Base-by-base conservation (phyloP, 2,113 vertebrate genomes). In the Oreochromis spilurus region DNA sequence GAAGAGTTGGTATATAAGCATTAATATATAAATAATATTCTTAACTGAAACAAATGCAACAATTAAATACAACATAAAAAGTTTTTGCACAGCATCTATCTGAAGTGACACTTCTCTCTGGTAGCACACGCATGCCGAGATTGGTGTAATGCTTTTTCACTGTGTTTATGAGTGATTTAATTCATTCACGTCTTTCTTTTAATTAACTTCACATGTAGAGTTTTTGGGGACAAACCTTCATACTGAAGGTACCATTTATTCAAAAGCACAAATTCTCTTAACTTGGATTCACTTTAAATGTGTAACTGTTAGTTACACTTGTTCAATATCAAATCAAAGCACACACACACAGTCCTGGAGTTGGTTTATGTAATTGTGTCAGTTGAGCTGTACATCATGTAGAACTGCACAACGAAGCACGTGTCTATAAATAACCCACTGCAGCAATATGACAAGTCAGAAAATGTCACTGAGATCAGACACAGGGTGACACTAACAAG, bases 371-470 rank as follows among this genome's bases (percentile, higher is more conserved):
- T 81, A 82, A 89, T 82, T 82, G 67, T 85, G 78, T 85, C 75
- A 83, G 45, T 12, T 4, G 60, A 62, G 57, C 10, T 40, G 21
- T 34, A 78, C 24, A 9, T 83, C 60, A 65, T 38, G 60, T 43
- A 55, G 55, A 79, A 86, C 70, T 7, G 9, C 10, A 65, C 26
- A 75, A 54, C 12, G 2, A 79, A 70, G 82, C 31, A 72, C 9
- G 4, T 5, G 43, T 43, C 83, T 89, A 84, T 86, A 90, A 91
- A 88, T 89, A 87, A 60, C 88, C 62, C 17, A 17, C 72, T 58
- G 72, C 17, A 3, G 62, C 31, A 34, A 26, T 3, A 85, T 81
- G 79, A 82, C 88, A 84, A 26, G 34, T 80, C 21, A 31, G 78
- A 75, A 81, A 82, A 52, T 67, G 65, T 84, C 87, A 79, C n/a